Evolutionary conservation across 2,888 invertebrate species (phyloP), one percentile per base, ranked within the genome.

Genomic region (Mythimna loreyi): DNA sequence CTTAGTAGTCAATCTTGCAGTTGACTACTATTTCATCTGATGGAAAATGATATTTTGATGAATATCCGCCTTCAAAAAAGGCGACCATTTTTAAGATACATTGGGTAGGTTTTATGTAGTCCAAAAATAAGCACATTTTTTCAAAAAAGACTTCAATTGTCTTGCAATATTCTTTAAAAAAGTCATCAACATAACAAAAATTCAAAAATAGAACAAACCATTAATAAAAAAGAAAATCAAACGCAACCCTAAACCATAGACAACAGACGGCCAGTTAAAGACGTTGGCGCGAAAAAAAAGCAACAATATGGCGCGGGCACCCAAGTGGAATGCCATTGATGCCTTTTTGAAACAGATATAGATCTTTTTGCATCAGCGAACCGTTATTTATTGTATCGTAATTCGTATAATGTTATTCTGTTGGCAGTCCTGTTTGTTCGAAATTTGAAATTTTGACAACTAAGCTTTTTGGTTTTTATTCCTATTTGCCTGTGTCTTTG

Each of bases 301-400:
- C 84, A 89, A 87, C 87, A 91, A 91, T 87, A 92, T 91, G 92
- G 91, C 89, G 87, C 77, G 79, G 75, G 78, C 93, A 91, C 85
- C 90, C 90, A 88, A 91, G 92, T 91, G 92, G 90, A 92, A 93
- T 87, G 84, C 89, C 89, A 92, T 93, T 92, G 93, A 93, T 92
- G 89, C 88, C 83, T 85, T 86, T 84, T 80, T 82, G 85, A 87
- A 88, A 72, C 72, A 87, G 89, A 90, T 90, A 89, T 83, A 79
- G 80, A 87, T 86, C 89, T 89, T 89, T 85, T 90, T 87, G 87
- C 88, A 84, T 88, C 87, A 89, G 82, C 74, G 83, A 68, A 71
- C 83, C 75, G 81, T 83, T 82, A 83, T 82, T 86, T 84, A 85
- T 85, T 82, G 81, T 85, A 72, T 72, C 62, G 78, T 69, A 77